Percentiles rank a stretch among this genome's conserved stretches.
These are phyloP conservation scores for Campylomormyrus tamandua DNA, from an alignment of 2,113 vertebrate species.

Conservation along the genomic window DNA sequence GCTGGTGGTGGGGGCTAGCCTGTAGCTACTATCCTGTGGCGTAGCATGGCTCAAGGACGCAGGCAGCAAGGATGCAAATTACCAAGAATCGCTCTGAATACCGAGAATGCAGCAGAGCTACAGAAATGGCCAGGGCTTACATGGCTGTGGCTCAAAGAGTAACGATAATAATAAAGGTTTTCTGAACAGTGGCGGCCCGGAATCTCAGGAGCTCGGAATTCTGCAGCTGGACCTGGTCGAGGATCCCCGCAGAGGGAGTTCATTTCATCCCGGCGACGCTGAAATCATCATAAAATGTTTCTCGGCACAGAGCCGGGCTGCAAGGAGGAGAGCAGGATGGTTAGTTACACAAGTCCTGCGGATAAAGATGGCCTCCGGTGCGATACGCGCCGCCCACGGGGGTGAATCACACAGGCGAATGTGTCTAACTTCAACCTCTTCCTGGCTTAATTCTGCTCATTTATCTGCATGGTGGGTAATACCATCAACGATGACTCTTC, in stretches of 20 bases:
- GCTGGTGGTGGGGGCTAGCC: neutral
- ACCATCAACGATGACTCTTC: neutral
- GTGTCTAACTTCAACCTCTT: neutral
- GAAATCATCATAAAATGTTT: neutral
- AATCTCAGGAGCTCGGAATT: neutral
- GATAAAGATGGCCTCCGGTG: no score
- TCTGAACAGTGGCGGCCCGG: neutral
- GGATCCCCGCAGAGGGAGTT: neutral
- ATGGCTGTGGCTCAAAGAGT: no score
- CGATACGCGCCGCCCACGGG: neutral
- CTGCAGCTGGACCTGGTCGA: neutral
- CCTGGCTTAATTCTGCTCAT: neutral
- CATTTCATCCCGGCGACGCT: no score
- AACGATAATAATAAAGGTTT: neutral
- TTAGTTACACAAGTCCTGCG: neutral
- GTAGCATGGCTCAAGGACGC: conserved; percentile 56
- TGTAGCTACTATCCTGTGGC: conserved; percentile 12
- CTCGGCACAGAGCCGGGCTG: neutral
- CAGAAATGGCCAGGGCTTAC: neutral
- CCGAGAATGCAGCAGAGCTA: conserved; percentile 30
- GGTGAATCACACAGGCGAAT: neutral
- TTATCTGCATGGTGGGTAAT: neutral
- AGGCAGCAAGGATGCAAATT: conserved; percentile 44
- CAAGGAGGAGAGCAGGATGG: neutral
- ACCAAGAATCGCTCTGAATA: conserved; percentile 49